Base-by-base conservation (phyloP, 2,888 invertebrate species). In the Phrixothrix hirtus region DNA sequence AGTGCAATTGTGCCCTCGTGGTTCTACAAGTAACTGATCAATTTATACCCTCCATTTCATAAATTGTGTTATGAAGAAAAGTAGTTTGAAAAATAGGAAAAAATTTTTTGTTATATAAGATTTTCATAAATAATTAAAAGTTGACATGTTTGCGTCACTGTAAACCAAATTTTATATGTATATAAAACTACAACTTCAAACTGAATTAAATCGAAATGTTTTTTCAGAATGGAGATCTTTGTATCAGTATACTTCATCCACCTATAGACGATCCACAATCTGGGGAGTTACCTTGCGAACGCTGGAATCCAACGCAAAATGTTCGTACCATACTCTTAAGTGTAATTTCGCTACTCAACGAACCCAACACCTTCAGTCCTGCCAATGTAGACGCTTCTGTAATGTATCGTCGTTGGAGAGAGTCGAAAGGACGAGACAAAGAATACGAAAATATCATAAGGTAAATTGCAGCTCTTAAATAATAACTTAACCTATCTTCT, bases 281-380 rank as follows among this genome's bases (percentile, higher is more conserved):
- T 67, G 99, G 99, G 15, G 99, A 99, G 77, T 78, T 98, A 69
- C 96, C 99, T 0, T 98, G 97, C 78, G 99, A 99, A 79, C 88
- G 99, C 77, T 99, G 99, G 99, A 99, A 99, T 83, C 99, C 99
- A 44, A 99, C 99, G 62, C 99, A 99, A 81, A 98, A 94, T 72
- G 98, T 99, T 72, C 92, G 97, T 75, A 99, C 99, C 41, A 95
- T 99, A 69, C 83, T 99, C 61, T 83, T 99, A 56, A 98, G 97
- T 57, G 98, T 99, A 66, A 99, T 99, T 73, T 99, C 98, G 10
- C 83, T 99, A 61, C 83, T 99, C 70, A 99, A 99, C 80, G 99
- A 99, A 80, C 99, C 99, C 60, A 99, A 99, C 81, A 99, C 98
- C 60, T 98, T 89, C 79, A 98, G 97, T 69, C 99, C 99, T 35